Base-by-base conservation (phyloP, 2,888 invertebrate genomes). In the Thecocarcelia acutangulata region DNA sequence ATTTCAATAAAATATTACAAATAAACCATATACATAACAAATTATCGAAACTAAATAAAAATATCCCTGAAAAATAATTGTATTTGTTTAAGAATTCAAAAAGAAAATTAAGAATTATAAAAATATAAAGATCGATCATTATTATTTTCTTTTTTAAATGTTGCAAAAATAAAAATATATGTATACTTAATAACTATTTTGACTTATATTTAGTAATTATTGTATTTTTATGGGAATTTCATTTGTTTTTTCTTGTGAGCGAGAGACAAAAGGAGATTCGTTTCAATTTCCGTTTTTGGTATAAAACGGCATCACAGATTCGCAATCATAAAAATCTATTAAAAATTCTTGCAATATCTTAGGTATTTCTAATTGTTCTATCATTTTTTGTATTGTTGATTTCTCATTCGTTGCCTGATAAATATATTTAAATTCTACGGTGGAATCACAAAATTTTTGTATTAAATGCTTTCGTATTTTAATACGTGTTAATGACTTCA, bases 401-500 rank as follows among this genome's bases (percentile, higher is more conserved):
- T 88, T 87, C 28, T 86, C 83, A 48, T 82, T 86, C 9, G 88
- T 89, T 44, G 89, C 84, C 3, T 86, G 84, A 78, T 87, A 85
- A 78, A 82, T 64, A n/a, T 69, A 21, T 33, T 86, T 85, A 8
- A 86, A 61, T 66, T 78, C 64, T 21, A 58, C 66, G 12, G 54
- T 54, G 42, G 85, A 84, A 59, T 79, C 81, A 70, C 86, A 85
- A 52, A 90, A 84, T 52, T 56, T 68, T 52, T 86, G 68, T 46
- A 87, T 83, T 58, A 91, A 75, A 37, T 79, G 84, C 54, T 86
- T 84, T 2, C 90, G 88, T 69, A 91, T 87, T 52, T 85, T 83
- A 73, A 89, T 87, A n/a, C 91, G 88, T 17, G 87, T 80, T 1
- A 89, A 63, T 5, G 88, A 87, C 73, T 90, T 88, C 37, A 91